Percentiles rank a stretch among this genome's conserved stretches.
Evolutionary conservation across 1,140 invertebrate genomes (phyloP).

Genomic region (Saccostrea glomerata): DNA sequence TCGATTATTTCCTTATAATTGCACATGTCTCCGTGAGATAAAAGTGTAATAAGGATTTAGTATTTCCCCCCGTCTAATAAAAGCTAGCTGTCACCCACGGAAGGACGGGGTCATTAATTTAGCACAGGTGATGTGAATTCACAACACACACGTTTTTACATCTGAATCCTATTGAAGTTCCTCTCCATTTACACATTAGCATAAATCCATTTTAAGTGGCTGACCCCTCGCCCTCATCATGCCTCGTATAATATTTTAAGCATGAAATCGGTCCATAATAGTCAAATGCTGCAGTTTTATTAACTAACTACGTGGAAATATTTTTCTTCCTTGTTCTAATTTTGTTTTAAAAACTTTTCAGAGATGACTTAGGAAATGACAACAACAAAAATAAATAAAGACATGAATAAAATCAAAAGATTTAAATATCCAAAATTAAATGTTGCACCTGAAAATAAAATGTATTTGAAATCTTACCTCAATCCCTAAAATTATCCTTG

Average conservation of each 20-base stretch:
- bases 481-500: not conserved
- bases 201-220: constrained; percentile 20
- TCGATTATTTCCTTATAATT: not conserved
- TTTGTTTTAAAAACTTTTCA: not conserved
- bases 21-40: not conserved
- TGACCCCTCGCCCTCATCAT: not conserved
- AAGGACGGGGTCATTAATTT: not conserved
- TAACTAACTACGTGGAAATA: not conserved
- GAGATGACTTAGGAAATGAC: too few species aligned
- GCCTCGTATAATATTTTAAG: not conserved
- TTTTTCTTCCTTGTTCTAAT: not conserved
- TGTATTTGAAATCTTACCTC: not conserved
- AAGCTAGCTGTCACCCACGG: not conserved
- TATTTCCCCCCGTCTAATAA: not conserved
- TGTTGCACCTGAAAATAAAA: not conserved
- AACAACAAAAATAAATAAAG: too few species aligned
- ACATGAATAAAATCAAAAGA: not conserved
- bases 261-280: not conserved
- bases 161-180: constrained; percentile 8
- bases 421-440: not conserved
- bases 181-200: not conserved
- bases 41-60: not conserved
- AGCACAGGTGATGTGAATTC: not conserved
- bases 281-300: not conserved
- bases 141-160: not conserved